Conservation (phyloP, 2,113 vertebrate species). For the Pelecanus crispus region DNA sequence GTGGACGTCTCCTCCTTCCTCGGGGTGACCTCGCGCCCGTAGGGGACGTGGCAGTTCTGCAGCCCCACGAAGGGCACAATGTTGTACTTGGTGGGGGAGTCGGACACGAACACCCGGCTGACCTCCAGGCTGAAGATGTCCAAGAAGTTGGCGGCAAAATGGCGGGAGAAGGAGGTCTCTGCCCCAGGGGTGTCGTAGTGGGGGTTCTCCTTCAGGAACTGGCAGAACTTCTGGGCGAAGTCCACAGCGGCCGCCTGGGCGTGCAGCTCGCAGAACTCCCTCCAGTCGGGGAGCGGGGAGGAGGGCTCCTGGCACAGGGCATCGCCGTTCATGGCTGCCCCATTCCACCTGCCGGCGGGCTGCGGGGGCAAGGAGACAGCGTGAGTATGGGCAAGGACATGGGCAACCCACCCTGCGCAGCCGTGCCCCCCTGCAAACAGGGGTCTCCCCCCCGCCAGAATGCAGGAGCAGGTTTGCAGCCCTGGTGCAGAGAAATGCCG, state of each 20-base stretch:
- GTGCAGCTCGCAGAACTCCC: conserved; percentile 96
- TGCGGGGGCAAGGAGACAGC: conserved; percentile 15
- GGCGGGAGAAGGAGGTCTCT: conserved; percentile 88
- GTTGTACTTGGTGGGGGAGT: conserved; percentile 79
- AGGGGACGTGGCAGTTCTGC: conserved; percentile 83
- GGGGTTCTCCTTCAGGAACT: conserved; percentile 91
- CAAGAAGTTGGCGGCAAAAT: conserved; percentile 89
- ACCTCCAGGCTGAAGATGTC: conserved; percentile 87
- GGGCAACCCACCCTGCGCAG: accelerated
- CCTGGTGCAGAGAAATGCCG: accelerated
- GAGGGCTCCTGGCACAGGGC: conserved; percentile 84
- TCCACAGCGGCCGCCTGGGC: conserved; percentile 89
- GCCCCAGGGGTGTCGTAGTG: conserved; percentile 90
- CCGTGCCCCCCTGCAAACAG: accelerated
- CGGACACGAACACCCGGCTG: conserved; percentile 80
- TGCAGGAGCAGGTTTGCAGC: not conserved
- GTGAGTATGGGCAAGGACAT: accelerated
- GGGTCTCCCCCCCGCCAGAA: accelerated
- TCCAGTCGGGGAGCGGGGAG: conserved; percentile 92
- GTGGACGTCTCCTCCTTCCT: conserved; percentile 84
- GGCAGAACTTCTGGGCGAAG: conserved; percentile 93
- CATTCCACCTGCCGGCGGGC: conserved; percentile 83
- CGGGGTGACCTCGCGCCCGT: conserved; percentile 74
- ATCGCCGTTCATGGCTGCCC: conserved; percentile 95
- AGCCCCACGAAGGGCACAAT: conserved; percentile 87